Percentiles rank a stretch among this genome's conserved stretches.
Conservation (phyloP, 1,140 invertebrate species). For the Saccostrea echinata region DNA sequence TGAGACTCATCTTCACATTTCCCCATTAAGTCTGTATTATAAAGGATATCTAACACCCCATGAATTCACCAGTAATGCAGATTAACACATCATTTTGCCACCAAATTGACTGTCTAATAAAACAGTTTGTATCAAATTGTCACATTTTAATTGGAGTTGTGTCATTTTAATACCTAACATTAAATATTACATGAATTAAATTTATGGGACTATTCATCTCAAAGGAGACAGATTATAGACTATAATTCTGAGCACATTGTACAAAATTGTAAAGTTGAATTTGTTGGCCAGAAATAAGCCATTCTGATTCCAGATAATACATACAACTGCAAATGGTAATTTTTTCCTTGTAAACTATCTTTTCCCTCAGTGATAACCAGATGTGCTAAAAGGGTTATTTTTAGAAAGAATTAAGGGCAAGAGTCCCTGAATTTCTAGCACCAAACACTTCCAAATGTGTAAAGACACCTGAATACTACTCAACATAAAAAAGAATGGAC, state of each 20-base stretch:
- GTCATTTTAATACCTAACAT: background rate
- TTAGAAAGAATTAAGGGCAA: background rate
- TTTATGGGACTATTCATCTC: background rate
- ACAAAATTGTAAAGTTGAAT: background rate
- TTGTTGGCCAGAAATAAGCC: background rate
- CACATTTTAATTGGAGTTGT: background rate
- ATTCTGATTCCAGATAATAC: background rate
- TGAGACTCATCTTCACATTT: background rate
- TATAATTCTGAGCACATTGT: background rate
- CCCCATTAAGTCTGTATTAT: background rate
- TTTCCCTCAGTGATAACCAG: background rate
- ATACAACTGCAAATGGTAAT: background rate
- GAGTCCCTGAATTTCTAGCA: background rate
- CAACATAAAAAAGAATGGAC: background rate
- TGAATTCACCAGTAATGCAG: background rate
- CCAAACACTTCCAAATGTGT: background rate
- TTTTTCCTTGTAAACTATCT: background rate
- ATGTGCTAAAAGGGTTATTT: background rate
- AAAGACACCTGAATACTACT: background rate
- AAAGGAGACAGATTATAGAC: background rate
- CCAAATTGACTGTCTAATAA: background rate
- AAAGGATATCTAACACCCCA: background rate
- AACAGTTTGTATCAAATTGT: background rate
- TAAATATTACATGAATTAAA: background rate
- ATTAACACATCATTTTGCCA: conserved; percentile 9